Percentiles rank a stretch among this genome's conserved stretches.
phyloP scores from a whole-genome alignment of 1,140 invertebrate species.

The Drosophila busckii region DNA sequence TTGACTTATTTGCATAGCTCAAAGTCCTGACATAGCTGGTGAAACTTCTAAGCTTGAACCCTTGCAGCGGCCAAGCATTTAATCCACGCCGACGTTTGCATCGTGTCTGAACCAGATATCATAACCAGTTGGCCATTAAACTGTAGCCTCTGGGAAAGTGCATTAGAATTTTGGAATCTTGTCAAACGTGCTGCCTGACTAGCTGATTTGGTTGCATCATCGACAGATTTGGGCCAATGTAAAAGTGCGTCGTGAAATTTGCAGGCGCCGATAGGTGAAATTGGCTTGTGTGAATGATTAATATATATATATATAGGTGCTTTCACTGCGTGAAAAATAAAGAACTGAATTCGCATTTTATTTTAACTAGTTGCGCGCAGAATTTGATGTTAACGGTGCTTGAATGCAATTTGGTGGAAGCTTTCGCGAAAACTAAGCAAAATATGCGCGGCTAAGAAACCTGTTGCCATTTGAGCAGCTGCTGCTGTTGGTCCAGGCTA shows the following conservation, averaged over 20 bases:
- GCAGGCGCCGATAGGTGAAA: constrained; percentile 15
- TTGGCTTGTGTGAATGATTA: constrained; percentile 46
- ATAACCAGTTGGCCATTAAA: constrained; percentile 36
- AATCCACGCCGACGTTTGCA: background rate
- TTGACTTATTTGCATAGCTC: background rate
- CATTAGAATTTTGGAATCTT: constrained; percentile 20
- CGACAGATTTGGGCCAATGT: constrained; percentile 21
- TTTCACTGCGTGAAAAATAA: constrained; percentile 44
- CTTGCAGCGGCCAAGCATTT: constrained; percentile 5
- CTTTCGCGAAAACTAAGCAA: constrained; percentile 24
- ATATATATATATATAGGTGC: constrained; percentile 33
- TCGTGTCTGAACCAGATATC: background rate
- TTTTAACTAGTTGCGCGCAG: background rate
- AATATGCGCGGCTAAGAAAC: constrained; percentile 3
- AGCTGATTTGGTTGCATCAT: constrained; percentile 48
- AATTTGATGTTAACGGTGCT: constrained; percentile 23
- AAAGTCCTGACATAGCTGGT: no score
- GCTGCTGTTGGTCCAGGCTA: background rate
- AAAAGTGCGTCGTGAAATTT: constrained; percentile 57
- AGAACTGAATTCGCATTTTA: constrained; percentile 4
- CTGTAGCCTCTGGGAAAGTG: constrained; percentile 49
- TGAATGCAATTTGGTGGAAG: background rate
- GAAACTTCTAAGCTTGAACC: no score
- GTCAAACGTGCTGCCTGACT: constrained; percentile 41
- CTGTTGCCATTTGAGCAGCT: constrained; percentile 7